Evolutionary conservation across 2,113 vertebrate species (phyloP).

Genomic region (Nothoprocta pentlandii): DNA sequence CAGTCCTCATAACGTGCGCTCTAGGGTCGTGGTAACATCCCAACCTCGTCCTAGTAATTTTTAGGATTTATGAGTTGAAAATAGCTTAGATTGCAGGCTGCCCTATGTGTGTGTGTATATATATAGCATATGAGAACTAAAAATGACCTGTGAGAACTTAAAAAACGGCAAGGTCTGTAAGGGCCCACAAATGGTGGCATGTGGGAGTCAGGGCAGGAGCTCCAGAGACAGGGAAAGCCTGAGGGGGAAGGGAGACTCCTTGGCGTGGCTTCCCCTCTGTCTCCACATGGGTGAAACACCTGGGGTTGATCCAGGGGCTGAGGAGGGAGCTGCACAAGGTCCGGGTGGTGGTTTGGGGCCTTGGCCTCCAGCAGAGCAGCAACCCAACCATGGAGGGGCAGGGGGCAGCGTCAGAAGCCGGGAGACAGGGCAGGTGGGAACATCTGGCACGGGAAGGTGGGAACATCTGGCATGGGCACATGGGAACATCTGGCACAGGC

Average conservation of each 20-base stretch:
- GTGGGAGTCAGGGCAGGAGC: background rate
- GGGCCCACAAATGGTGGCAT: background rate
- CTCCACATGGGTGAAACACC: too few species aligned
- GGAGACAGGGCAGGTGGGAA: too few species aligned
- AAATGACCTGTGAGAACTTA: fast-evolving
- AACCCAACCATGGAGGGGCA: too few species aligned
- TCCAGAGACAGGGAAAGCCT: background rate
- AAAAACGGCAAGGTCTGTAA: background rate
- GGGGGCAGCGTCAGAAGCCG: too few species aligned
- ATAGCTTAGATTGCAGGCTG: fast-evolving
- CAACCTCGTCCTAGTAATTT: background rate
- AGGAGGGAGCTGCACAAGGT: background rate
- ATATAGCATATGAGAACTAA: fast-evolving
- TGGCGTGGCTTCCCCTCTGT: background rate
- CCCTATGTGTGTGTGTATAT: fast-evolving
- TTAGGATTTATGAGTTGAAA: background rate
- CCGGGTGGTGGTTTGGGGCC: fast-evolving
- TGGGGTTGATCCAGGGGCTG: too few species aligned
- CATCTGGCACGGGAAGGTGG: too few species aligned
- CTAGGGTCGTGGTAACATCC: too few species aligned
- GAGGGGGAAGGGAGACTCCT: background rate
- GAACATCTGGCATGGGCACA: too few species aligned
- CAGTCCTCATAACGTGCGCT: fast-evolving
- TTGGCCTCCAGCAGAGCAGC: background rate
- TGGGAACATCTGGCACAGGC: background rate